Conservation (phyloP, 1,140 invertebrate genomes). For the Pseudomyrmex concolor region DNA sequence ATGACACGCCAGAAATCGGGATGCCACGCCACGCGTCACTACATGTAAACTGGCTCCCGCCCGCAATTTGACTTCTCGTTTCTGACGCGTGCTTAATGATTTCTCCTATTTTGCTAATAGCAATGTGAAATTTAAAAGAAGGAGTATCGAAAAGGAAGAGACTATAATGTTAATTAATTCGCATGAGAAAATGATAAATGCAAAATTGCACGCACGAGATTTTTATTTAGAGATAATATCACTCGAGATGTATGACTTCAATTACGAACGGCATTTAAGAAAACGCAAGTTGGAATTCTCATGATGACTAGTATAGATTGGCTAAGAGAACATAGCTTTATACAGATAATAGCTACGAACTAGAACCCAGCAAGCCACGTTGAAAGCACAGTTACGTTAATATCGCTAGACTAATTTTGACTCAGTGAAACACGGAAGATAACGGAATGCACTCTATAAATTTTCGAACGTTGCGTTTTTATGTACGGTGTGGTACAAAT, state of each 20-base stretch:
- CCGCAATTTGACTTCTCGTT: background rate
- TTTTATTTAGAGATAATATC: background rate
- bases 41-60: slow-evolving; percentile 4
- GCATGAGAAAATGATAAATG: background rate
- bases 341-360: slow-evolving; percentile 50
- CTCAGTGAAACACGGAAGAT: slow-evolving; percentile 50
- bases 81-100: background rate
- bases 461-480: slow-evolving; percentile 43
- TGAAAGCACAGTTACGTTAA: slow-evolving; percentile 61
- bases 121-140: no score
- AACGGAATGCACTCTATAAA: slow-evolving; percentile 19
- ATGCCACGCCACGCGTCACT: slow-evolving; percentile 30
- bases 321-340: slow-evolving; percentile 33
- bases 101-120: no score
- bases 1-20: slow-evolving; percentile 78
- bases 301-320: slow-evolving; percentile 8
- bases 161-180: slow-evolving; percentile 23
- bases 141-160: no score
- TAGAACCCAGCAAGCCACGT: slow-evolving; percentile 34
- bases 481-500: background rate
- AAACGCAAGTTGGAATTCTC: slow-evolving; percentile 6
- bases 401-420: slow-evolving; percentile 57
- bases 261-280: slow-evolving; percentile 22
- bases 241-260: background rate
- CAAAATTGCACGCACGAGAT: background rate